A percentile compares a stretch with the other conserved stretches of the same genome.
These are phyloP conservation scores for Tipula helvola DNA, from an alignment of 2,888 invertebrate genomes.

Conservation along the genomic window DNA sequence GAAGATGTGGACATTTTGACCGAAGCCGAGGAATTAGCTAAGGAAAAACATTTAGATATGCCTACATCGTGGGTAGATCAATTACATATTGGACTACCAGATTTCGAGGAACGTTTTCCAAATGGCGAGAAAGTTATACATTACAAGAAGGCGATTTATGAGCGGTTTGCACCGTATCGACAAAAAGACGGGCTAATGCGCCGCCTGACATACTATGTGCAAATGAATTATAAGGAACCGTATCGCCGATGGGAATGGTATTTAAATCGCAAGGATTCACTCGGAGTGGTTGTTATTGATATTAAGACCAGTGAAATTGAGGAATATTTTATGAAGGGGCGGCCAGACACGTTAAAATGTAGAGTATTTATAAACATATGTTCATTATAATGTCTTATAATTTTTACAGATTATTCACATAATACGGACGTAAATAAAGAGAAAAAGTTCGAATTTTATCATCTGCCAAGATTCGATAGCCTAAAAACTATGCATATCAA, in stretches of 20 bases:
- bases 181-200: constrained; percentile 44
- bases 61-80: constrained; percentile 61
- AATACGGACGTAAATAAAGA: constrained; percentile 20
- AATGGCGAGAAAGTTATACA: constrained; percentile 51
- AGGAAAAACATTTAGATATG: constrained; percentile 64
- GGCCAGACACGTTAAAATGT: constrained; percentile 59
- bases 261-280: constrained; percentile 50
- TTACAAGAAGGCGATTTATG: constrained; percentile 62
- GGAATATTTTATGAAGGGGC: constrained; percentile 52
- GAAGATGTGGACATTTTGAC: constrained; percentile 39
- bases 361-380: constrained; percentile 19
- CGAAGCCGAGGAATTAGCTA: constrained; percentile 33
- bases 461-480: constrained; percentile 53
- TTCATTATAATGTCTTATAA: background rate
- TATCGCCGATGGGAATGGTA: constrained; percentile 46
- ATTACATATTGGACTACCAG: constrained; percentile 42
- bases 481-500: constrained; percentile 45
- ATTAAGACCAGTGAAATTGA: constrained; percentile 38
- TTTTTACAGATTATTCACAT: constrained; percentile 23
- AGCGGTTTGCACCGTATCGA: constrained; percentile 66
- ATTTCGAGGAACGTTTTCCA: constrained; percentile 59
- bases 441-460: constrained; percentile 31
- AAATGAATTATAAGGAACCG: constrained; percentile 26
- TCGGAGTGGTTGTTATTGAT: constrained; percentile 42
- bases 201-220: constrained; percentile 24